Percentiles rank a stretch among this genome's conserved stretches.
phyloP scores from a whole-genome alignment of 2,888 invertebrate genomes.

The Megamerina dolium region DNA sequence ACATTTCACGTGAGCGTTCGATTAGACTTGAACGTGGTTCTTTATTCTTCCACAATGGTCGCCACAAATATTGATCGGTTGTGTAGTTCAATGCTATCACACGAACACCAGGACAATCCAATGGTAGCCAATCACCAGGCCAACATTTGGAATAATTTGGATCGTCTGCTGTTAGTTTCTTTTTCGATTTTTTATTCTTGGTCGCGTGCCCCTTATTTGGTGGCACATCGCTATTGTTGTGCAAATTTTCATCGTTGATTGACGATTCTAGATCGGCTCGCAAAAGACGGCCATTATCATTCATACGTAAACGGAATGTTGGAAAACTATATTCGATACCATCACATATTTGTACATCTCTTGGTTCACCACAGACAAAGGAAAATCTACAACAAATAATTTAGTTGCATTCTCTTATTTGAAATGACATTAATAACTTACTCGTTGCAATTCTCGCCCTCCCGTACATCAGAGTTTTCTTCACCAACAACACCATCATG shows the following conservation, averaged over 20 bases:
- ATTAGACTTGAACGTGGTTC: constrained; percentile 60
- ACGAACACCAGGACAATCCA: constrained; percentile 69
- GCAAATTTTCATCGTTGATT: constrained; percentile 17
- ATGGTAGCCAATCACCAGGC: constrained; percentile 81
- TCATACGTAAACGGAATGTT: constrained; percentile 43
- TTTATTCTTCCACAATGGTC: constrained; percentile 66
- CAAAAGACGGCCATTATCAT: constrained; percentile 34
- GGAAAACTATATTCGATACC: constrained; percentile 46
- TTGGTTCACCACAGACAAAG: constrained; percentile 36
- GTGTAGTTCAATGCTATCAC: constrained; percentile 78
- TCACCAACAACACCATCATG: constrained; percentile 17
- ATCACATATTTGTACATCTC: constrained; percentile 37
- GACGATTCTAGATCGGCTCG: constrained; percentile 34
- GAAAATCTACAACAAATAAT: constrained; percentile 26
- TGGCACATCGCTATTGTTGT: neutral
- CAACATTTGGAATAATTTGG: constrained; percentile 64
- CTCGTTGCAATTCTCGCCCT: constrained; percentile 9
- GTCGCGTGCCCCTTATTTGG: neutral
- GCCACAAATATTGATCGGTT: constrained; percentile 71
- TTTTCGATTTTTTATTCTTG: constrained; percentile 5
- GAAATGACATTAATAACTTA: constrained; percentile 1
- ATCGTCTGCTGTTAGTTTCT: constrained; percentile 21
- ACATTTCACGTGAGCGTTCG: constrained; percentile 67
- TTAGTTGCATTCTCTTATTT: neutral
- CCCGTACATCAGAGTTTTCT: constrained; percentile 18